A percentile compares a stretch with the other conserved stretches of the same genome.
Evolutionary conservation across 2,113 vertebrate species (phyloP).

Genomic region (Cariama cristata): DNA sequence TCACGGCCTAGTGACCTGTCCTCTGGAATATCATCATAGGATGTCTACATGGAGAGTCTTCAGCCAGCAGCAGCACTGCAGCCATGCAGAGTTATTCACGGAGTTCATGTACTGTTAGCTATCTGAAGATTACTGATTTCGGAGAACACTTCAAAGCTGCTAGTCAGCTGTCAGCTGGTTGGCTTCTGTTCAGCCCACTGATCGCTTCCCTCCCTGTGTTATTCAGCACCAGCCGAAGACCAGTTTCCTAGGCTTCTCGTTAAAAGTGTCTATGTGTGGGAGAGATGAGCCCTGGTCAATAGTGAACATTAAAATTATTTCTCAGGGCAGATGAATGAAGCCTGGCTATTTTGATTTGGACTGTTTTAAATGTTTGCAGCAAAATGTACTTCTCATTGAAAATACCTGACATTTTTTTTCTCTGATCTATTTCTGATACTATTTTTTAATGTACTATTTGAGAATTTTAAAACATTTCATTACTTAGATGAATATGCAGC

Average conservation of each 20-base stretch:
- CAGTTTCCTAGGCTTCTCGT: not conserved
- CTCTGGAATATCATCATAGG: not conserved
- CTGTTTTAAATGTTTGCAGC: not conserved
- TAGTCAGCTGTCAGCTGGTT: not conserved
- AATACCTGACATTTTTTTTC: not conserved
- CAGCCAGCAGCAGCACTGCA: not conserved
- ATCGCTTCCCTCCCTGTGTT: not conserved
- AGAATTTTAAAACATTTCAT: not conserved
- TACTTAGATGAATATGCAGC: not conserved
- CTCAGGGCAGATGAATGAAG: not conserved
- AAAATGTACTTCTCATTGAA: not conserved
- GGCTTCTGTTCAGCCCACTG: not conserved
- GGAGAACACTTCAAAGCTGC: not conserved
- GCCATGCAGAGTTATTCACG: rapidly evolving
- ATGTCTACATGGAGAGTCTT: not conserved
- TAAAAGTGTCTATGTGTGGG: not conserved
- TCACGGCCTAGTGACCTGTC: not conserved
- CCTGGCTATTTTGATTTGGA: not conserved
- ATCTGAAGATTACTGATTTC: not conserved
- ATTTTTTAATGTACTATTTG: not conserved
- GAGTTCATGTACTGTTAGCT: rapidly evolving
- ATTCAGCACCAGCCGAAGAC: not conserved
- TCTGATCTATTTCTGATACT: not conserved
- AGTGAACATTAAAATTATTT: not conserved
- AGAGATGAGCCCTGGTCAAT: not conserved